These are phyloP conservation scores for Eulemur rubriventer DNA, from an alignment of 2,797 vertebrate species.

Conservation along the genomic window DNA sequence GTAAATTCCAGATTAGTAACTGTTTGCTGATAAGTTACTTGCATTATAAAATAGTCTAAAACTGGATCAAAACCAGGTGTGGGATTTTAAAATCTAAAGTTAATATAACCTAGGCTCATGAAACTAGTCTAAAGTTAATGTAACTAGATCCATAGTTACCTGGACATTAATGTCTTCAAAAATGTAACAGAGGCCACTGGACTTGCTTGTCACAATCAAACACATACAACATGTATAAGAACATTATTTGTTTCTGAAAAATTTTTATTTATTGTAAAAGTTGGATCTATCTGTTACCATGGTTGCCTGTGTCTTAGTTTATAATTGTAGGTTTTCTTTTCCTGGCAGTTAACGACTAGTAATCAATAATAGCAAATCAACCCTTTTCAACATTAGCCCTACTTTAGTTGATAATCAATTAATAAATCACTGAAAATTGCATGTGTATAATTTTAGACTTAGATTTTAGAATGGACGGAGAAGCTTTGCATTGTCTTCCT, in stretches of 20 bases:
- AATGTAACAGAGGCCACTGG: neutral
- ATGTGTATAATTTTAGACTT: constrained; percentile 46
- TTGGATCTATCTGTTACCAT: constrained; percentile 30
- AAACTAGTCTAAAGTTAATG: neutral
- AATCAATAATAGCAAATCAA: constrained; percentile 40
- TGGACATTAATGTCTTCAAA: neutral
- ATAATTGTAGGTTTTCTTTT: constrained; percentile 39
- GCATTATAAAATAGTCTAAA: neutral
- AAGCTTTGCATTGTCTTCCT: neutral
- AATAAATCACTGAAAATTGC: constrained; percentile 46
- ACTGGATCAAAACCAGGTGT: neutral
- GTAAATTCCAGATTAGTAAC: constrained; percentile 37
- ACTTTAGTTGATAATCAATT: constrained; percentile 16
- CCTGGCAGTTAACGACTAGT: neutral
- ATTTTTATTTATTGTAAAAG: constrained; percentile 48
- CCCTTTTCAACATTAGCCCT: neutral
- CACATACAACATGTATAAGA: neutral
- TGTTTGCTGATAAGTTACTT: constrained; percentile 51
- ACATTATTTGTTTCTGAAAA: constrained; percentile 8
- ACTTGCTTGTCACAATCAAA: neutral
- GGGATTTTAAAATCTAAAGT: neutral
- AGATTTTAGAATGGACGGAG: neutral
- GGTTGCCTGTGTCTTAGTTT: constrained; percentile 39
- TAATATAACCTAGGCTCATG: neutral
- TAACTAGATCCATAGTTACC: neutral